These are phyloP conservation scores for Bucorvus abyssinicus DNA, from an alignment of 2,797 vertebrate species.

Conservation along the genomic window DNA sequence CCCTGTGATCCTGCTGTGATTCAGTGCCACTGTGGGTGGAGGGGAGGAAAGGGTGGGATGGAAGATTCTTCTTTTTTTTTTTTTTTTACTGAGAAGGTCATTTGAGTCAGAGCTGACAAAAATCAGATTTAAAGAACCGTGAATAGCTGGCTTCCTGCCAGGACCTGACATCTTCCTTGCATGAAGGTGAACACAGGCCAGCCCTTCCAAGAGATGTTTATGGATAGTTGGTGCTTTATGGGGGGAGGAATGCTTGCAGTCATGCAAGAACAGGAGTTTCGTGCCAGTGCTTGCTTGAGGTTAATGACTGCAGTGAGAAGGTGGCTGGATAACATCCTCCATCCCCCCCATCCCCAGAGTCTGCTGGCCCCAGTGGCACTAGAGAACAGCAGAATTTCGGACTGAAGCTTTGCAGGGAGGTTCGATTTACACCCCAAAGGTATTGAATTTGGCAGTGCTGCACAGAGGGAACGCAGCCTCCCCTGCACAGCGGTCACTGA, in stretches of 20 bases:
- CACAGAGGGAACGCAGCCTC: neutral
- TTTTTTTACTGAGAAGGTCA: neutral
- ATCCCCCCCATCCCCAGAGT: neutral
- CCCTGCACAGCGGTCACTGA: fast-evolving
- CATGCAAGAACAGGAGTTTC: constrained; percentile 38
- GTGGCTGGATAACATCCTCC: neutral
- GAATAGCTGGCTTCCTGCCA: constrained; percentile 61
- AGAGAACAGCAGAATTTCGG: neutral
- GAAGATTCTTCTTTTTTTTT: neutral
- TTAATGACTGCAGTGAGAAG: neutral
- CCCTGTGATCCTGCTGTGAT: neutral
- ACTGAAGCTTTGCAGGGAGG: neutral
- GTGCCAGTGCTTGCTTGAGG: constrained; percentile 29
- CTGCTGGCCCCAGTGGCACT: neutral
- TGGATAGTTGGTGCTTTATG: constrained; percentile 27
- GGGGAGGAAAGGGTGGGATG: constrained; percentile 47
- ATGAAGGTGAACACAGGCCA: constrained; percentile 64
- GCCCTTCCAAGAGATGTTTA: constrained; percentile 48
- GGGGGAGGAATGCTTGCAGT: constrained; percentile 42
- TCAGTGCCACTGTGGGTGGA: constrained; percentile 13
- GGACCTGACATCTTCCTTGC: constrained; percentile 34
- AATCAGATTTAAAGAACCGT: constrained; percentile 22
- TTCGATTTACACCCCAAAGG: neutral
- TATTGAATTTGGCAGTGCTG: neutral
- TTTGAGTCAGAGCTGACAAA: constrained; percentile 49